Percentiles rank a stretch among this genome's conserved stretches.
These are phyloP conservation scores for Oreochromis aureus DNA, from an alignment of 2,113 vertebrate genomes.

Conservation along the genomic window DNA sequence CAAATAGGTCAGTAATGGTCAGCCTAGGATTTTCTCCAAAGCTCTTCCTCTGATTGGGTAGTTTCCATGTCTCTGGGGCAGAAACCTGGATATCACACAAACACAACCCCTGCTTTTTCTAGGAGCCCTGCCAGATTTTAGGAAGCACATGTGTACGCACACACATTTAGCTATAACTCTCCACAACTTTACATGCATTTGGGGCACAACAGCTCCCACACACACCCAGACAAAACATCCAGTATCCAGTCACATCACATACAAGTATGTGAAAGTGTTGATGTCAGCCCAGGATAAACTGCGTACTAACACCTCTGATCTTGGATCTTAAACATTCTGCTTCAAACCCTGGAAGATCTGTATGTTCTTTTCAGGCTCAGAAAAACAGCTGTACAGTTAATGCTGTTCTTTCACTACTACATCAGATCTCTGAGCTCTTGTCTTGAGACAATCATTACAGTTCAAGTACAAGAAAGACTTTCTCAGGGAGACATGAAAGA, in stretches of 20 bases:
- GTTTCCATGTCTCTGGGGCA: conserved; percentile 19
- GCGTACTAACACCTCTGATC: not conserved
- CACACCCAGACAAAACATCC: not conserved
- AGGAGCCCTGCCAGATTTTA: conserved; percentile 21
- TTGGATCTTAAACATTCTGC: not conserved
- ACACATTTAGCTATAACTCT: not conserved
- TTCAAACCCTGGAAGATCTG: not conserved
- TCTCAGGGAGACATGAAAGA: not conserved
- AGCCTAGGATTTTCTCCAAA: conserved; percentile 35
- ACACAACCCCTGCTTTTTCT: not conserved
- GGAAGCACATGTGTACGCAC: not conserved
- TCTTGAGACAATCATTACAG: not conserved
- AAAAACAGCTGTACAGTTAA: not conserved
- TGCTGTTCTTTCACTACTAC: not conserved
- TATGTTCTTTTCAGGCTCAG: not conserved
- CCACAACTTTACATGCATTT: not conserved
- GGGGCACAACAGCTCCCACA: not conserved
- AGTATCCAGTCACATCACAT: not conserved
- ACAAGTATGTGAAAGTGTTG: not conserved
- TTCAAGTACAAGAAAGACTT: not conserved
- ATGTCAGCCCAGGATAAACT: not conserved
- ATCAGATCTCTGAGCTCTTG: not conserved
- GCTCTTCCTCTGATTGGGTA: conserved; percentile 33
- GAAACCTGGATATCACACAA: conserved; percentile 28
- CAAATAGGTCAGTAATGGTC: conserved; percentile 50